Conservation (phyloP, 64 coral and sea anemone species). For the Stichodactyla mertensii region DNA sequence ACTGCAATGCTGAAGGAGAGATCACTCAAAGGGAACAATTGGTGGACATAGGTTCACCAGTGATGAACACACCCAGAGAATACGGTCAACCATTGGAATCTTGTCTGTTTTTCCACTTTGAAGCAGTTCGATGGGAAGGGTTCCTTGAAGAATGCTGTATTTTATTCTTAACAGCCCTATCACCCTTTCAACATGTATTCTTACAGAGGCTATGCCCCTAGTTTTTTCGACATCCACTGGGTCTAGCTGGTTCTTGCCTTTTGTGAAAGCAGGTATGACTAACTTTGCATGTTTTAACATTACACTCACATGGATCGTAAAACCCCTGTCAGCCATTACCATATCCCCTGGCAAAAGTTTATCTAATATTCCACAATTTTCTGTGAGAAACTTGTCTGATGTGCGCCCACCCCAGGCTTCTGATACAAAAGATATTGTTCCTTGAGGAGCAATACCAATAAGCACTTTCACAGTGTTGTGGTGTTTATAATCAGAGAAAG, state of each 20-base stretch:
- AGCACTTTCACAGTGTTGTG: too few species aligned
- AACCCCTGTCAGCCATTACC: too few species aligned
- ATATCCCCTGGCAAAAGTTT: too few species aligned
- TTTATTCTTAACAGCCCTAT: constrained; percentile 29
- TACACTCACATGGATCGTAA: constrained; percentile 13
- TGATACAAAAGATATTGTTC: too few species aligned
- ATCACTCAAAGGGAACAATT: constrained; percentile 42
- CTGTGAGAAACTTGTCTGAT: too few species aligned
- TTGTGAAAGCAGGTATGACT: constrained; percentile 22
- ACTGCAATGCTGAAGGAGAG: too few species aligned
- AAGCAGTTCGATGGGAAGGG: not conserved
- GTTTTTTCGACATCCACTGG: constrained; percentile 14
- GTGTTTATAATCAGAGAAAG: too few species aligned
- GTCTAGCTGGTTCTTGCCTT: constrained; percentile 17
- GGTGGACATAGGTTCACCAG: constrained; percentile 42
- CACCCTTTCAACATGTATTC: constrained; percentile 34
- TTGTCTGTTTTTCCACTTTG: constrained; percentile 13
- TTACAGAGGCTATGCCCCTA: constrained; percentile 28
- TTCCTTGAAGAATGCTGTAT: constrained; percentile 13
- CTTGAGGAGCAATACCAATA: too few species aligned
- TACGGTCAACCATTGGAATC: constrained; percentile 21
- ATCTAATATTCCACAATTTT: too few species aligned
- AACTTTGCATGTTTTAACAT: constrained; percentile 4
- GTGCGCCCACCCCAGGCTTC: too few species aligned
- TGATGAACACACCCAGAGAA: constrained; percentile 28